These are phyloP conservation scores for Darevskia mixta DNA, from an alignment of 2,797 vertebrate genomes.

Conservation along the genomic window DNA sequence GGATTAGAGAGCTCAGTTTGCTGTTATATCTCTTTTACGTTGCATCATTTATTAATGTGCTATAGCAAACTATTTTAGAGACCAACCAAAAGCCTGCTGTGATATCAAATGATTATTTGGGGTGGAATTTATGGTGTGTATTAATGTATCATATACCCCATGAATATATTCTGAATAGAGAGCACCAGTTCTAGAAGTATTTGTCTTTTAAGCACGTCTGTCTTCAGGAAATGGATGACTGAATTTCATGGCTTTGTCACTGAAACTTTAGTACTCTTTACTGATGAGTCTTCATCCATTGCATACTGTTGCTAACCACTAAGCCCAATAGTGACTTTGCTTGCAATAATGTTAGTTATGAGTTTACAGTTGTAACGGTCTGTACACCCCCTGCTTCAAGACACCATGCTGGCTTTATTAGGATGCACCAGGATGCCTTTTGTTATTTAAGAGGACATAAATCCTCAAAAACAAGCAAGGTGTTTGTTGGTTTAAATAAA, in stretches of 20 bases:
- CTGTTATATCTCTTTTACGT: neutral
- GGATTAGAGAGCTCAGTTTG: neutral
- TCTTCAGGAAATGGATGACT: constrained; percentile 2
- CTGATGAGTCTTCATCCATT: neutral
- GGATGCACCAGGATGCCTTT: neutral
- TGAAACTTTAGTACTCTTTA: neutral
- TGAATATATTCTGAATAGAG: neutral
- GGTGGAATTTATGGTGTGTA: neutral
- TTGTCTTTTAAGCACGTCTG: neutral
- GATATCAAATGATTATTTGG: neutral
- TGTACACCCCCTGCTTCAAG: neutral
- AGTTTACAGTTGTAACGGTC: neutral
- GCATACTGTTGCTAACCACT: neutral
- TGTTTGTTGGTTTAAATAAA: constrained; percentile 12
- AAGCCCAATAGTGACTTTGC: neutral
- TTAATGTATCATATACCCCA: neutral
- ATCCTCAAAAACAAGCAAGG: neutral
- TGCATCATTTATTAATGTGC: neutral
- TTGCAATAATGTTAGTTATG: neutral
- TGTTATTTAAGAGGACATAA: constrained; percentile 3
- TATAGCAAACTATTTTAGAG: neutral
- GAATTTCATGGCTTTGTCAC: neutral
- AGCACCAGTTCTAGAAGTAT: neutral
- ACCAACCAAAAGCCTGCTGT: neutral
- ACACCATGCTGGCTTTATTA: neutral